Evolutionary conservation across 2,888 invertebrate species (phyloP), one percentile per base, ranked within the genome.

Genomic region (Agrochola lychnidis): DNA sequence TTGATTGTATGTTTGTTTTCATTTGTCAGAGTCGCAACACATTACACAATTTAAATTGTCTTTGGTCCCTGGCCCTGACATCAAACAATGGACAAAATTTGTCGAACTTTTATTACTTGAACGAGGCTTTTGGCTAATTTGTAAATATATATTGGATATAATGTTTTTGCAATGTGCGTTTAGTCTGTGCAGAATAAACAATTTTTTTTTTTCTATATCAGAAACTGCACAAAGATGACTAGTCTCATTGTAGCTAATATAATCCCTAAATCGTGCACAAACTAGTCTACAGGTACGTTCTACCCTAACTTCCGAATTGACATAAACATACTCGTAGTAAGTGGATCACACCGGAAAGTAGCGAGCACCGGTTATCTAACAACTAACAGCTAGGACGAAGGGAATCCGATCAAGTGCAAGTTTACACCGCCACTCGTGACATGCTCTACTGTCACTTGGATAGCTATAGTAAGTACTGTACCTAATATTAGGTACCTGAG

Each of bases 391-490:
- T 88, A 91, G 90, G 92, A 86, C 92, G 85, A 79, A 91, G 91
- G 85, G 95, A 95, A 95, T 86, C 95, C 95, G 67, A 71, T 78
- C 87, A 95, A 95, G 92, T 95, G 95, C 94, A 93, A 92, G 92
- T 92, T 90, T 90, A 92, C 89, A 91, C 81, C 56, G 42, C 53
- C 45, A 61, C 69, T 56, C 85, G 88, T 86, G 83, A 86, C 88
- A 89, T 84, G 82, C 86, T 78, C 74, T 70, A 66, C 64, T 71
- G 67, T 40, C 59, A 85, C 78, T 82, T 83, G 51, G 73, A 78
- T 76, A 81, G 57, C 67, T 68, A n/a, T n/a, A 42, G 19, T 57
- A 57, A 51, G 30, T 67, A 66, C 36, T 36, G n/a, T 53, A 10
- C 16, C 67, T 69, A 56, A 78, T 78, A 74, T 4, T 63, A 12